Percentiles rank a stretch among this genome's conserved stretches.
phyloP scores from a whole-genome alignment of 2,888 invertebrate species.

The Plebejus melissa region DNA sequence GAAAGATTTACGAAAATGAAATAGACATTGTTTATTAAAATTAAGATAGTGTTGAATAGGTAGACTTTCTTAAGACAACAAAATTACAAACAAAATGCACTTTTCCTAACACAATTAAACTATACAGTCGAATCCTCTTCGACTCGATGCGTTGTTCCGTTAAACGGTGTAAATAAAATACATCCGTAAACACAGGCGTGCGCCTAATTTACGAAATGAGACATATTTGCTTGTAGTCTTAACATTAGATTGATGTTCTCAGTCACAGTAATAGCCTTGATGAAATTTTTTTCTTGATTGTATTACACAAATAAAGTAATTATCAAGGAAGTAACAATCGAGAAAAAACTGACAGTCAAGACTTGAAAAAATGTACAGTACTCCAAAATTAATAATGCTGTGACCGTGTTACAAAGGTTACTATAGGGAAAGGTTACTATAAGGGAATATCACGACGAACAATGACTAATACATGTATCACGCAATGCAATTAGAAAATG shows the following conservation, averaged over 20 bases:
- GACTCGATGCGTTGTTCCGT: constrained; percentile 10
- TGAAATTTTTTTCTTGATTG: background rate
- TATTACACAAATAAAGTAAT: background rate
- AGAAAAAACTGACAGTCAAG: background rate
- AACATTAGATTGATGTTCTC: background rate
- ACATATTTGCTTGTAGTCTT: background rate
- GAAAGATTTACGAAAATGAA: too few species aligned
- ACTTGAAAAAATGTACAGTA: background rate
- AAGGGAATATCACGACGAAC: too few species aligned
- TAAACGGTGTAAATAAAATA: background rate
- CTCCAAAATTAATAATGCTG: too few species aligned
- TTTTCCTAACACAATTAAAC: background rate
- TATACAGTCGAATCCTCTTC: background rate
- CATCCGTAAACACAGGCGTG: background rate
- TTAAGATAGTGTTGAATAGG: background rate
- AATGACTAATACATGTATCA: too few species aligned
- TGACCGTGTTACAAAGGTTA: too few species aligned
- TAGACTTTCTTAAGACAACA: too few species aligned
- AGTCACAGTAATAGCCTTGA: background rate
- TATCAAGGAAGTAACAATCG: background rate
- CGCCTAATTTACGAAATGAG: background rate
- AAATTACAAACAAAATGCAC: background rate
- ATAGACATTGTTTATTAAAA: background rate
- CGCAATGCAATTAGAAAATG: too few species aligned
- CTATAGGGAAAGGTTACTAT: too few species aligned